Evolutionary conservation across 2,797 vertebrate genomes (phyloP).

Genomic region (Scolopax rusticola): DNA sequence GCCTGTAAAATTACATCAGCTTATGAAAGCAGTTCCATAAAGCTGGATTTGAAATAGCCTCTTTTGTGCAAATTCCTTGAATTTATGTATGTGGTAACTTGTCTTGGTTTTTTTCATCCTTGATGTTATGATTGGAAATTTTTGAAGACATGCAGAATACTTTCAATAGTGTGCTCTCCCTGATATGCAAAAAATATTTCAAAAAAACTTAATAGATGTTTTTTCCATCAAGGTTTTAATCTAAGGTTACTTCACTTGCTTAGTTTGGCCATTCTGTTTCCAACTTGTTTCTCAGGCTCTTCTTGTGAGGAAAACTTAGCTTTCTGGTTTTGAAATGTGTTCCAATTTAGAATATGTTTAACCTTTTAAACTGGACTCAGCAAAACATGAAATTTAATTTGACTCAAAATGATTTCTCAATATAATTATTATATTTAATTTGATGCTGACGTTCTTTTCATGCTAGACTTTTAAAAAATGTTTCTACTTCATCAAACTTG

Average conservation of each 20-base stretch:
- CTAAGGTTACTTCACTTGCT: not conserved
- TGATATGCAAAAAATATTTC: not conserved
- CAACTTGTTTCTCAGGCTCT: not conserved
- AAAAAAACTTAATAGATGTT: not conserved
- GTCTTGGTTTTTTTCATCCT: not conserved
- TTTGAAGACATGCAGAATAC: not conserved
- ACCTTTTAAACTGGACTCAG: not conserved
- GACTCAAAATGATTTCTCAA: not conserved
- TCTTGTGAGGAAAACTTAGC: not conserved
- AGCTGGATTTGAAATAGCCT: not conserved
- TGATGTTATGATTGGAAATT: not conserved
- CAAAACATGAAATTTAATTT: conserved; percentile 1
- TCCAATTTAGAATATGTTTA: not conserved
- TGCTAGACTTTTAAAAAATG: not conserved
- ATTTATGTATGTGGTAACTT: not conserved
- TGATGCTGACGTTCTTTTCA: not conserved
- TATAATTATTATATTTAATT: conserved; percentile 16
- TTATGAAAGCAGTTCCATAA: not conserved
- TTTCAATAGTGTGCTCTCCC: not conserved
- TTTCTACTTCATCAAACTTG: not conserved
- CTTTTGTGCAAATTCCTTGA: not conserved
- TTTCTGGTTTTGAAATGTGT: not conserved
- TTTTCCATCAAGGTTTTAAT: not conserved
- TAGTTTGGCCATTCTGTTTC: not conserved
- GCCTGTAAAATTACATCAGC: not conserved